phyloP scores from a whole-genome alignment of 2,113 vertebrate species.

The Prionailurus viverrinus region DNA sequence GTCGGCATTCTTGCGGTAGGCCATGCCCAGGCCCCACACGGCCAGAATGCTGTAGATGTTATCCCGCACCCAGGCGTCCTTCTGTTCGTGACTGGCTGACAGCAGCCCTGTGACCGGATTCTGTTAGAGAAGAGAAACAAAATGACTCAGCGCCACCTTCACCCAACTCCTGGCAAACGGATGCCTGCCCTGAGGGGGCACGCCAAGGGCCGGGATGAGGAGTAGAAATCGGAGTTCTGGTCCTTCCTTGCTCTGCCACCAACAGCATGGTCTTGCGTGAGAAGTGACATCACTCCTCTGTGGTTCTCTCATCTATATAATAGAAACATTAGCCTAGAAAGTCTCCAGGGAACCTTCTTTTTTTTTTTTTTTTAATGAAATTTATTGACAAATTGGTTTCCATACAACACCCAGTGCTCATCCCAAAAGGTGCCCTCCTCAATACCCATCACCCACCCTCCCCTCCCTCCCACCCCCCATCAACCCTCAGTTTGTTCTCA shows the following conservation, averaged over 20 bases:
- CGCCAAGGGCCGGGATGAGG: background rate
- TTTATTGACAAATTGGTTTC: too few species aligned
- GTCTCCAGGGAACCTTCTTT: slow-evolving; percentile 16
- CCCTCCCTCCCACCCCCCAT: too few species aligned
- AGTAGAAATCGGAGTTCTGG: background rate
- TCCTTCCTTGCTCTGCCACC: slow-evolving; percentile 29
- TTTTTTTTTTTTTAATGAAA: too few species aligned
- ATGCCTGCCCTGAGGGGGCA: background rate
- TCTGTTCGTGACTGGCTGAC: slow-evolving; percentile 93
- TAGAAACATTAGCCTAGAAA: background rate
- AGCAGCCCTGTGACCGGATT: slow-evolving; percentile 97
- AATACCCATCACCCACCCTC: too few species aligned
- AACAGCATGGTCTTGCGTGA: background rate
- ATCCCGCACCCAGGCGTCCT: slow-evolving; percentile 98
- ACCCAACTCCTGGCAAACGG: background rate
- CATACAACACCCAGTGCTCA: too few species aligned
- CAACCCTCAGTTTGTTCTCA: too few species aligned
- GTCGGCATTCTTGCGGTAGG: slow-evolving; percentile 98
- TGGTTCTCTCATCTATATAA: background rate
- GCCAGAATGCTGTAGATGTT: slow-evolving; percentile 98
- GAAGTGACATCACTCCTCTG: slow-evolving; percentile 19
- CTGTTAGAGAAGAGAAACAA: slow-evolving; percentile 84
- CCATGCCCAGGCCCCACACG: slow-evolving; percentile 98
- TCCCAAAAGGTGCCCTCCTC: too few species aligned
- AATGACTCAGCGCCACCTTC: background rate